A percentile compares a stretch with the other conserved stretches of the same genome.
Evolutionary conservation across 2,113 vertebrate genomes (phyloP).

Genomic region (Mungos mungo): DNA sequence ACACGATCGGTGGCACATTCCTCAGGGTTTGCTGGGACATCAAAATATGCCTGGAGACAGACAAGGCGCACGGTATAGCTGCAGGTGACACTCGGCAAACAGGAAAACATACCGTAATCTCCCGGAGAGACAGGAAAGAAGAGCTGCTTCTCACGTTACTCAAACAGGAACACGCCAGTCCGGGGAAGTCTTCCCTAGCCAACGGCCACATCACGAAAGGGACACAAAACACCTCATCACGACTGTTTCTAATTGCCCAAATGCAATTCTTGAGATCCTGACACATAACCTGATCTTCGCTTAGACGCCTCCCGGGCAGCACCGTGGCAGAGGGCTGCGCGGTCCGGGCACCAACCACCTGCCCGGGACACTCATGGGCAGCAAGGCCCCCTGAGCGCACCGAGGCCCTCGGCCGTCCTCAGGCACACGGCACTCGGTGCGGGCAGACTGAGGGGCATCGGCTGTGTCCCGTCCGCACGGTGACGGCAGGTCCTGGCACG

Average conservation of each 20-base stretch:
- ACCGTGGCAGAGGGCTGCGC: fast-evolving
- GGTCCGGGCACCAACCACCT: neutral
- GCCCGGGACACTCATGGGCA: fast-evolving
- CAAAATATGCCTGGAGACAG: constrained; percentile 87
- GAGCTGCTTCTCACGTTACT: neutral
- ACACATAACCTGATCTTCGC: neutral
- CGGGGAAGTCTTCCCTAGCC: neutral
- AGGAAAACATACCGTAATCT: neutral
- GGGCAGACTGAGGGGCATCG: neutral
- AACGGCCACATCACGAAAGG: neutral
- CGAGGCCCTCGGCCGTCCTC: neutral
- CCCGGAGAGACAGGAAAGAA: neutral
- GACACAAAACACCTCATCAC: neutral
- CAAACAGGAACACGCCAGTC: neutral
- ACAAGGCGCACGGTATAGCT: too few species aligned
- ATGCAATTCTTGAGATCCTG: neutral
- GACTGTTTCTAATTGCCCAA: neutral
- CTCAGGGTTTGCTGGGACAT: constrained; percentile 86
- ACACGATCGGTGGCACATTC: constrained; percentile 86
- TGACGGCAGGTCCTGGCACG: neutral
- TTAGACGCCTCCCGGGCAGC: too few species aligned
- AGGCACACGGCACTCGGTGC: neutral
- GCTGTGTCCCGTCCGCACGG: fast-evolving
- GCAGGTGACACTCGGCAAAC: neutral
- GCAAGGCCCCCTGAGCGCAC: neutral